Base-by-base conservation (phyloP, 2,888 invertebrate genomes). In the Tryphoninae sp. region DNA sequence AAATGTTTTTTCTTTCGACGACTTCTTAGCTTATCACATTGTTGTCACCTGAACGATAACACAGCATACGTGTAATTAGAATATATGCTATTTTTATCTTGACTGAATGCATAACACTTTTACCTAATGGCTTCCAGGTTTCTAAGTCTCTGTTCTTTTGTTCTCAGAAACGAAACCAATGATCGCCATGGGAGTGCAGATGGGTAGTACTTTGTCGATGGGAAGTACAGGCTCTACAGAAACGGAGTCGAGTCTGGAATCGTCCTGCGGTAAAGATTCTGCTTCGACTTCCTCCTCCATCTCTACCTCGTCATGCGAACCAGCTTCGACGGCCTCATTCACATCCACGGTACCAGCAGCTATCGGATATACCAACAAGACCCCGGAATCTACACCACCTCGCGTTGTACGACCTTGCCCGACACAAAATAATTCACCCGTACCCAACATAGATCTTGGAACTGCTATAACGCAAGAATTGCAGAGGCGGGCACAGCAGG, bases 401-500 rank as follows among this genome's bases (percentile, higher is more conserved):
- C 85, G 86, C 40, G 80, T 84, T 45, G 75, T 74, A 22, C 86
- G 84, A 67, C 82, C 78, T 80, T 85, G 84, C 73, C 75, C 84
- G 61, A 64, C 84, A 62, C 84, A 87, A 81, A 88, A 86, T 55
- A 87, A 86, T 53, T 87, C 89, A 16, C 87, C 89, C 8, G 86
- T 88, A 65, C 88, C 89, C 68, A 89, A 89, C 86, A 91, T 94
- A 85, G 94, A 94, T 89, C 93, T 96, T 72, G 94, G 95, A 81
- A 95, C 95, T 91, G 96, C 96, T 88, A 95, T 96, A 88, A 94
- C 94, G 83, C 94, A 95, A 90, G 96, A 96, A 91, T 93, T 96
- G 78, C 94, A 95, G 88, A 93, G 95, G 91, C 93, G 95, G 90
- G 94, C 94, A 83, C 95, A 95, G 93, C 91, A 90, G 90, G 95